phyloP scores from a whole-genome alignment of 2,113 vertebrate species.

The Hydrochoerus hydrochaeris region DNA sequence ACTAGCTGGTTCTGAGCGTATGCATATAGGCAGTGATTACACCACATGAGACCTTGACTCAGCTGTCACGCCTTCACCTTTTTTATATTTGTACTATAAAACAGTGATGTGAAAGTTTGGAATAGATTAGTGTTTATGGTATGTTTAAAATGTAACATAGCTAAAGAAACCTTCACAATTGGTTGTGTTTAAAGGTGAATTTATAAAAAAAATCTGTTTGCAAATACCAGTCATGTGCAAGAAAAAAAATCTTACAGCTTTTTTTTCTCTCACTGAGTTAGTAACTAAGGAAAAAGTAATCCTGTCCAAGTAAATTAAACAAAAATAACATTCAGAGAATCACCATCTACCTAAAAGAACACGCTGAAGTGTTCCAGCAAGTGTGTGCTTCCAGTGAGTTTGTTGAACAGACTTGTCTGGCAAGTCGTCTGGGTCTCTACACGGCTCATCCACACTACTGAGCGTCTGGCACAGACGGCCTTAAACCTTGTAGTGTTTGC shows the following conservation, averaged over 20 bases:
- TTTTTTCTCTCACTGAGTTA: slow-evolving; percentile 12
- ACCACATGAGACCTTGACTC: background rate
- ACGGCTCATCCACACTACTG: slow-evolving; percentile 74
- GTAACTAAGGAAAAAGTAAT: slow-evolving; percentile 42
- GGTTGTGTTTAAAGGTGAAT: slow-evolving; percentile 58
- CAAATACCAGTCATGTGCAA: slow-evolving; percentile 46
- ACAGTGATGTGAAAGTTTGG: slow-evolving; percentile 30
- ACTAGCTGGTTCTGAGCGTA: background rate
- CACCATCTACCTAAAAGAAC: background rate
- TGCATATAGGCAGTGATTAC: background rate
- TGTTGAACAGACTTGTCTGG: slow-evolving; percentile 74
- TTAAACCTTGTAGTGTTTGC: slow-evolving; percentile 87
- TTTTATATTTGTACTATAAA: slow-evolving; percentile 12
- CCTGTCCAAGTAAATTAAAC: slow-evolving; percentile 56
- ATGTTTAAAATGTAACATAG: slow-evolving; percentile 50
- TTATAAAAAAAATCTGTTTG: slow-evolving; percentile 62
- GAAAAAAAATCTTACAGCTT: background rate
- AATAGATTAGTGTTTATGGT: slow-evolving; percentile 62
- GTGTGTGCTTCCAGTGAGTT: slow-evolving; percentile 65
- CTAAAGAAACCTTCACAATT: slow-evolving; percentile 54
- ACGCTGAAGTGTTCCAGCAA: slow-evolving; percentile 8
- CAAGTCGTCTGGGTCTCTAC: slow-evolving; percentile 74
- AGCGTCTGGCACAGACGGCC: slow-evolving; percentile 77
- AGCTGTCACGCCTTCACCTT: background rate
- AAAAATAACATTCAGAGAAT: slow-evolving; percentile 58